Conservation (phyloP, 2,113 vertebrate genomes). For the Plecotus auritus region DNA sequence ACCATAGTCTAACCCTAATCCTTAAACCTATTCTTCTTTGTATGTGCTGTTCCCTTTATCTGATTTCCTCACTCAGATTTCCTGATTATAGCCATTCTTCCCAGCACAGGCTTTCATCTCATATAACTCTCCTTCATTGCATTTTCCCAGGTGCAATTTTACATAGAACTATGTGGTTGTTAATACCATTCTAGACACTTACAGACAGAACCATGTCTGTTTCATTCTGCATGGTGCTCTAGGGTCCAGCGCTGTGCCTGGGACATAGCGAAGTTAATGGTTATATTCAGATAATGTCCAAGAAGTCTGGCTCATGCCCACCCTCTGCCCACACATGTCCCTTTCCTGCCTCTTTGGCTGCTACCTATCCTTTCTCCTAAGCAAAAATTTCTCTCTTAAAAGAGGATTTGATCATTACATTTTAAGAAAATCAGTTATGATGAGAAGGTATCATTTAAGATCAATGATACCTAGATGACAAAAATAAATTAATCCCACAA, state of each 20-base stretch:
- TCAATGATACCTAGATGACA: not conserved
- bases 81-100: not conserved
- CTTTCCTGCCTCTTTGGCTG: not conserved
- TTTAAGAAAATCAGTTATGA: not conserved
- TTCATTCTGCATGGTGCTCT: not conserved
- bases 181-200: not conserved
- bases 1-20: not conserved
- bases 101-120: not conserved
- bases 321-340: rapidly evolving
- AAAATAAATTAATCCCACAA: not conserved
- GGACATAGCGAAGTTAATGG: not conserved
- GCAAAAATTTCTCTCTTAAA: not conserved
- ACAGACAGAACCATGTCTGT: not conserved
- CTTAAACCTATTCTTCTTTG: not conserved
- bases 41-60: not conserved
- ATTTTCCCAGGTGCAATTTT: not conserved
- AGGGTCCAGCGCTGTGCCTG: rapidly evolving
- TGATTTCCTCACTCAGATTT: not conserved
- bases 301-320: not conserved
- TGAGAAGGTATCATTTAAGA: not conserved
- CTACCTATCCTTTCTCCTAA: not conserved
- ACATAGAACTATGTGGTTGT: not conserved
- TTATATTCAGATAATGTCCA: not conserved
- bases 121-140: not conserved
- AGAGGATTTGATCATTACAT: not conserved